phyloP scores from a whole-genome alignment of 2,113 vertebrate genomes.

The Lipophrys pholis region DNA sequence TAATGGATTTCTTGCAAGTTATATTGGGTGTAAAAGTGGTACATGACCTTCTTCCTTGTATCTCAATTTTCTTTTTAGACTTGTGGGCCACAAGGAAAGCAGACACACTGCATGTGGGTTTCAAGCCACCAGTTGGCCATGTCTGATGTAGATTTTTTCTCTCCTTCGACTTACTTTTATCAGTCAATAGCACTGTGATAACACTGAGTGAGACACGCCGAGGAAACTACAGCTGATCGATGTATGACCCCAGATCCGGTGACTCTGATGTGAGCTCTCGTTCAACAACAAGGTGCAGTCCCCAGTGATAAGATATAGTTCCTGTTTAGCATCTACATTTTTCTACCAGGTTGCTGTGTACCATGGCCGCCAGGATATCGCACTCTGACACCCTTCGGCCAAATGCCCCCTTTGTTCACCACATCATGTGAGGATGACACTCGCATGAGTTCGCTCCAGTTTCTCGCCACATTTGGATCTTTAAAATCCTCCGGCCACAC shows the following conservation, averaged over 20 bases:
- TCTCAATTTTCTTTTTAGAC: too few species aligned
- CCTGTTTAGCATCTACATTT: neutral
- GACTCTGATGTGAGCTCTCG: neutral
- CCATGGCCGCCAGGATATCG: neutral
- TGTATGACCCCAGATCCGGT: neutral
- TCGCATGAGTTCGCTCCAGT: slow-evolving; percentile 5
- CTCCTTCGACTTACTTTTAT: too few species aligned
- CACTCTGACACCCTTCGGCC: neutral
- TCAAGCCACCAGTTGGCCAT: too few species aligned
- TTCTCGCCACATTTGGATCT: slow-evolving; percentile 16
- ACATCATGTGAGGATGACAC: slow-evolving; percentile 21
- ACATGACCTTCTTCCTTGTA: too few species aligned
- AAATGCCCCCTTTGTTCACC: slow-evolving; percentile 20
- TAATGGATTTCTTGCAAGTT: too few species aligned
- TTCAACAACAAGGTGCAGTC: neutral
- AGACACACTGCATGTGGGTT: too few species aligned
- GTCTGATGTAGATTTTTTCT: too few species aligned
- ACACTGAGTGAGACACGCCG: too few species aligned
- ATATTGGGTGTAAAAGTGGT: too few species aligned
- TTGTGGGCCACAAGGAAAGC: too few species aligned
- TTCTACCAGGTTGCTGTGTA: neutral
- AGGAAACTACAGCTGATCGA: neutral
- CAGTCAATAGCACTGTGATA: too few species aligned
- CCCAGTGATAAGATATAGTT: neutral
- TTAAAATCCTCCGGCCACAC: slow-evolving; percentile 20